A percentile compares a stretch with the other conserved stretches of the same genome.
Evolutionary conservation across 2,797 vertebrate genomes (phyloP).

Genomic region (Protosalanx chinensis): DNA sequence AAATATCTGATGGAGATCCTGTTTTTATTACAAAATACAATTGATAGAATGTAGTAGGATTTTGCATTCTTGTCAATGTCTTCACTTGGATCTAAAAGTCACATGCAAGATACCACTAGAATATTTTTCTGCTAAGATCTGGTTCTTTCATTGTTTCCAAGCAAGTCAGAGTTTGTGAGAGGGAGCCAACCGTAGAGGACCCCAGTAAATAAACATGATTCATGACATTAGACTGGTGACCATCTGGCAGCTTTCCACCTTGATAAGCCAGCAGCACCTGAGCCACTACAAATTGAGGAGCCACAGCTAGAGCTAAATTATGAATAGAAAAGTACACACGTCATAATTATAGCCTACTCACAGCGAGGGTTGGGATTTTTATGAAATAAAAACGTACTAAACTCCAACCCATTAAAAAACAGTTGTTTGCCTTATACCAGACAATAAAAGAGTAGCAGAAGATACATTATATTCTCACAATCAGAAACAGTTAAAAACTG

Average conservation of each 20-base stretch:
- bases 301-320: no score
- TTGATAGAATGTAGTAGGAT: no score
- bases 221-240: slow-evolving; percentile 28
- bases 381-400: no score
- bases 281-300: no score
- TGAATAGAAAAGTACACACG: no score
- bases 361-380: no score
- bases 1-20: not conserved
- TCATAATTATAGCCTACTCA: no score
- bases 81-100: slow-evolving; percentile 34
- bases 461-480: not conserved
- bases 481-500: not conserved
- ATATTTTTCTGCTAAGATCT: not conserved
- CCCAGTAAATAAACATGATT: slow-evolving; percentile 24
- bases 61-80: no score
- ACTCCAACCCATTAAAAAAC: no score
- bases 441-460: no score
- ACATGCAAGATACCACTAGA: slow-evolving; percentile 42
- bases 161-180: slow-evolving; percentile 62
- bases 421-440: no score
- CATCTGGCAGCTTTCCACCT: slow-evolving; percentile 59
- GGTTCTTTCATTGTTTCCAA: slow-evolving; percentile 59
- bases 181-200: slow-evolving; percentile 45
- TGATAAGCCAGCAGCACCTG: not conserved
- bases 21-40: no score